Conservation (phyloP, 2,113 vertebrate genomes). For the Engraulis encrasicolus region DNA sequence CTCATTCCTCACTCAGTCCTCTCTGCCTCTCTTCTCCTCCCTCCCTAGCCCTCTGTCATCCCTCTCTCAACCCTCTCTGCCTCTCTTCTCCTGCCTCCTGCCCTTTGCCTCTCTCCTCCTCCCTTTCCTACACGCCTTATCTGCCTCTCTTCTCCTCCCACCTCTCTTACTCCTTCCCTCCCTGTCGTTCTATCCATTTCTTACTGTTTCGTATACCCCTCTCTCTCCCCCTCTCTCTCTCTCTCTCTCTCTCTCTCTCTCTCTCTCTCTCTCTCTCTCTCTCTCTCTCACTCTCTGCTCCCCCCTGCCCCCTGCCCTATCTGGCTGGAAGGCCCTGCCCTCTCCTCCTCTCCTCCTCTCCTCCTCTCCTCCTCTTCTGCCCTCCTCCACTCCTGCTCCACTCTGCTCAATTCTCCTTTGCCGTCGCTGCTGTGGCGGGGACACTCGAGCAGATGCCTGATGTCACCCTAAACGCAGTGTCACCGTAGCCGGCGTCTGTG, state of each 20-base stretch:
- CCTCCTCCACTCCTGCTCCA: too few relatives aligned
- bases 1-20: too few relatives aligned
- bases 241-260: not conserved
- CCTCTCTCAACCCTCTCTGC: too few relatives aligned
- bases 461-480: conserved; percentile 18
- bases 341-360: not conserved
- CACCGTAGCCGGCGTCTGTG: not conserved
- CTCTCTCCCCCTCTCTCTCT: not conserved
- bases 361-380: too few relatives aligned
- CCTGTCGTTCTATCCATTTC: not conserved
- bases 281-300: not conserved
- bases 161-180: not conserved
- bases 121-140: not conserved
- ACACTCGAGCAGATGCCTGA: conserved; percentile 9
- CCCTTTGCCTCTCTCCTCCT: too few relatives aligned
- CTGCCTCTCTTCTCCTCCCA: not conserved
- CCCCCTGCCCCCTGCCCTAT: not conserved
- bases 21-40: too few relatives aligned
- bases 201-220: not conserved
- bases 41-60: too few relatives aligned
- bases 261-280: not conserved
- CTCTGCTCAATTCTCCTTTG: too few relatives aligned
- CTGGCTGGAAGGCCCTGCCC: not conserved
- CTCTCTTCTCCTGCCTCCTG: too few relatives aligned
- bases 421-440: not conserved